Evolutionary conservation across 2,888 invertebrate species (phyloP), one percentile per base, ranked within the genome.

Genomic region (Drosophila melanosoma): DNA sequence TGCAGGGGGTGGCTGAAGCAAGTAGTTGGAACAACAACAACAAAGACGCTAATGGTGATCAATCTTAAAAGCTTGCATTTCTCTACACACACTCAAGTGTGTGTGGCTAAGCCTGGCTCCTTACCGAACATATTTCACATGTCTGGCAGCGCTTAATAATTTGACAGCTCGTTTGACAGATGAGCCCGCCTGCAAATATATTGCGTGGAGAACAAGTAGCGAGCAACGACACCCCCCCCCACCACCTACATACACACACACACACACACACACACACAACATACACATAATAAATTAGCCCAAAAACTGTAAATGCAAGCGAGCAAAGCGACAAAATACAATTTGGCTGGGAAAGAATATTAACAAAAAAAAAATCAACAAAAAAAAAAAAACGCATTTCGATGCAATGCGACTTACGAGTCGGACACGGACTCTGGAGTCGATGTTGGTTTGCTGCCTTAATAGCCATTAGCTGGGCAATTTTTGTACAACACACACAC

Each of bases 81-180:
- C 48, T 59, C 15, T 20, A 20, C 3, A 52, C n/a, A 29, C 17
- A 29, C 29, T 5, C 29, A 29, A 36, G 23, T 74, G 33, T 48
- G 38, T 61, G 74, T 53, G 74, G 57, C 51, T 66, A 66, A 69
- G 74, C 58, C 69, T 53, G 71, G 71, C 71, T 71, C 71, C 63
- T 74, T 72, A 60, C 51, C 60, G 61, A 74, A 66, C 78, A 86
- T 83, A 83, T 79, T 88, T 86, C 83, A 76, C 79, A 84, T 86
- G 89, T 83, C 84, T 81, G 89, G 83, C 79, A 86, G 72, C 87
- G 84, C 89, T 86, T 88, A 86, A 88, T 86, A 84, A 84, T 88
- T 84, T 84, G 84, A 84, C 84, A 84, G 84, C 71, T 81, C 76
- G 60, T 76, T 83, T 88, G 84, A 84, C 89, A 83, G 87, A 84